These are phyloP conservation scores for Andricus quercusramuli DNA, from an alignment of 2,888 invertebrate genomes.

Conservation along the genomic window DNA sequence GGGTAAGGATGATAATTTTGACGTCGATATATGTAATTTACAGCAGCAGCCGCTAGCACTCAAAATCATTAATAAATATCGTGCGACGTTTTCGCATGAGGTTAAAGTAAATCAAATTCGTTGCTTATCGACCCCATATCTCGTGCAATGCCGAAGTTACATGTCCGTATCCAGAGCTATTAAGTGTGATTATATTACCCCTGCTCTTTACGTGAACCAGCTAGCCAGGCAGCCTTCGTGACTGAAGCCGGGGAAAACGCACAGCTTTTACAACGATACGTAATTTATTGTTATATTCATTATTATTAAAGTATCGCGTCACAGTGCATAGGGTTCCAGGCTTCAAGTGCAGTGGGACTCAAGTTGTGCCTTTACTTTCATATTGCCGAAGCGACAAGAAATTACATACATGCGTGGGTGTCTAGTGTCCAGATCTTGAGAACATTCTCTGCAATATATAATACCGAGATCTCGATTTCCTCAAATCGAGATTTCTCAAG, in stretches of 20 bases:
- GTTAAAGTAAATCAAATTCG: conserved; percentile 47
- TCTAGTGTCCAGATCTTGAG: too few species aligned
- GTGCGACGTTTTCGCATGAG: conserved; percentile 25
- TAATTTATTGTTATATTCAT: conserved; percentile 71
- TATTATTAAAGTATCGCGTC: conserved; percentile 64
- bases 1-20: conserved; percentile 6
- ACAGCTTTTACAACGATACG: conserved; percentile 66
- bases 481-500: background rate
- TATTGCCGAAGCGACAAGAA: background rate
- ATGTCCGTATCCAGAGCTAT: conserved; percentile 72
- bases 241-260: conserved; percentile 54
- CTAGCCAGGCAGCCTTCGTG: conserved; percentile 49
- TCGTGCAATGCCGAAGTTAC: conserved; percentile 70
- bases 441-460: too few species aligned
- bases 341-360: conserved; percentile 30
- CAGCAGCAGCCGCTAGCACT: background rate
- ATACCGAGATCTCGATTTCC: background rate
- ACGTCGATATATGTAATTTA: conserved; percentile 2
- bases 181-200: conserved; percentile 72
- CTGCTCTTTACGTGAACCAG: conserved; percentile 39
- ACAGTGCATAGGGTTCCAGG: conserved; percentile 48
- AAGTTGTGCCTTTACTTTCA: conserved; percentile 32
- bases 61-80: conserved; percentile 32
- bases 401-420: background rate
- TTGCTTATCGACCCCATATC: conserved; percentile 67